phyloP scores from a whole-genome alignment of 2,888 invertebrate species.

The Cistogaster globosa region DNA sequence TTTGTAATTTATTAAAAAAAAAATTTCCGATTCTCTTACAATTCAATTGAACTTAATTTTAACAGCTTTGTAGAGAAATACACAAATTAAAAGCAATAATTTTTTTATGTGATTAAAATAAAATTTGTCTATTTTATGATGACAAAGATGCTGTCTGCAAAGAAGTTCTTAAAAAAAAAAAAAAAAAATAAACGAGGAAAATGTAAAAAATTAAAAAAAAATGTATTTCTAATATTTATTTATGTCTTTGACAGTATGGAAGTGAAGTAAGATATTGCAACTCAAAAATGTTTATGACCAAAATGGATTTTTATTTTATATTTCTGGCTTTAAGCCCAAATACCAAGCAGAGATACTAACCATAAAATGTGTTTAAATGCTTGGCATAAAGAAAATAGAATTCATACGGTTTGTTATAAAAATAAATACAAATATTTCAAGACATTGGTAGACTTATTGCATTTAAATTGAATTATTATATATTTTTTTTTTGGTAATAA shows the following conservation, averaged over 20 bases:
- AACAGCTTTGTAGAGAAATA: constrained; percentile 35
- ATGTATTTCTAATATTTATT: constrained; percentile 66
- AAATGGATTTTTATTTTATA: not conserved
- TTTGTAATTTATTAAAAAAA: not conserved
- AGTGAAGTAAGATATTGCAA: constrained; percentile 18
- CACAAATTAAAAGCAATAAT: constrained; percentile 1
- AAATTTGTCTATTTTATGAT: constrained; percentile 43
- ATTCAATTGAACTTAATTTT: constrained; percentile 2
- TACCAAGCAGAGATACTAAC: not conserved
- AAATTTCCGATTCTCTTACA: too few species aligned
- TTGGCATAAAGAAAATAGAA: not conserved
- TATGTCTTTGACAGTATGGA: constrained; percentile 45
- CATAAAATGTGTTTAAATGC: constrained; percentile 1
- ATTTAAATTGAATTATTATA: constrained; percentile 72
- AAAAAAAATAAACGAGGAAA: not conserved
- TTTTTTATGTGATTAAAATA: constrained; percentile 40
- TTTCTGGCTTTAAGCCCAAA: constrained; percentile 51
- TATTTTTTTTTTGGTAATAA: constrained; percentile 56
- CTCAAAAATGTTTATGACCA: constrained; percentile 26
- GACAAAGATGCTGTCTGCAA: constrained; percentile 18
- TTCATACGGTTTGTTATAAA: constrained; percentile 27
- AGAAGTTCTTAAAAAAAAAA: not conserved
- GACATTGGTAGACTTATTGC: constrained; percentile 57
- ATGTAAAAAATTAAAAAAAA: constrained; percentile 35
- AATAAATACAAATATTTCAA: constrained; percentile 28